Evolutionary conservation across 2,113 vertebrate species (phyloP), one percentile per base, ranked within the genome.

Genomic region (Sorex araneus): DNA sequence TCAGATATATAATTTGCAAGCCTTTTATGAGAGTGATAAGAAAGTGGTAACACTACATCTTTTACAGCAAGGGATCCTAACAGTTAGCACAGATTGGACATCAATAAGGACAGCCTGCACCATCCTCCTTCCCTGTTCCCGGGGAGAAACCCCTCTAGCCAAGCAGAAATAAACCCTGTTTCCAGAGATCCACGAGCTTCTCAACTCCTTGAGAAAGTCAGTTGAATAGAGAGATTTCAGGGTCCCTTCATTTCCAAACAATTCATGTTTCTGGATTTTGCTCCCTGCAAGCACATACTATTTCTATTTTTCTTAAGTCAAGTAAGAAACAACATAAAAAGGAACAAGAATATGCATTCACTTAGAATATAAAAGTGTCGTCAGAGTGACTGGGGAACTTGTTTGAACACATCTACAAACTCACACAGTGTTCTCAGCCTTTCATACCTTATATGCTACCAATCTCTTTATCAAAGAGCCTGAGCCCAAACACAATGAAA

Each of bases 361-460:
- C 77, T 69, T 89, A 74, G 73, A 90, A 95, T 93, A 77, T 85
- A 43, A 92, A 93, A 73, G 30, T 90, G 63, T 74, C 91, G 71
- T 90, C 94, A 84, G 54, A 67, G 63, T 89, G 94, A 64, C 92
- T 16, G 6, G 76, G 80, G 69, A 78, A 45, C 69, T 84, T 89
- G 76, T 87, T 95, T 92, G 93, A 89, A 94, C 84, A 87, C 57
- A 82, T 87, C 83, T 45, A 81, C 80, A 96, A 87, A 84, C 80
- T 81, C 92, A 81, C 75, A 74, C 87, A 40, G 66, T 73, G 32
- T 88, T 87, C 89, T 87, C 66, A 90, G 87, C 64, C 74, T 87
- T 89, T 94, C 76, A 66, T 87, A 32, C 47, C 45, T 82, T 86
- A 50, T 78, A 84, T 87, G 73, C 80, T 91, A 79, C 84, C 79